phyloP scores from a whole-genome alignment of 2,113 vertebrate species.

The Pseudois nayaur region DNA sequence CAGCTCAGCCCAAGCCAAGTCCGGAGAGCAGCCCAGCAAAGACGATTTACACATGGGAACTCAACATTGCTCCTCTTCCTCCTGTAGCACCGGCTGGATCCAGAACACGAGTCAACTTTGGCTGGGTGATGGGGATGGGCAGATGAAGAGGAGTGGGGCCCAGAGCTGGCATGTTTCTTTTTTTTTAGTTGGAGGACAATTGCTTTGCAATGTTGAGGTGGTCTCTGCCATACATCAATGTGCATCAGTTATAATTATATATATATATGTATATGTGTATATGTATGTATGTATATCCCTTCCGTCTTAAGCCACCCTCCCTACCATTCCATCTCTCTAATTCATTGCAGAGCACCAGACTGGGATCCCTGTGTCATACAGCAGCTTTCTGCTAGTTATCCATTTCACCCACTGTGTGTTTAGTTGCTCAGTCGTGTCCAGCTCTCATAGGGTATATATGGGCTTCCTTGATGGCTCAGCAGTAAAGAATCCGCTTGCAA shows the following conservation, averaged over 20 bases:
- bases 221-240: background rate
- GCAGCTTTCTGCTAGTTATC: background rate
- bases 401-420: background rate
- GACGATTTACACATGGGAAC: background rate
- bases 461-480: background rate
- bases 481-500: background rate
- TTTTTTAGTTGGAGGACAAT: background rate
- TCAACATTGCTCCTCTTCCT: background rate
- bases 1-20: background rate
- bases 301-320: background rate
- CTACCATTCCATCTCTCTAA: background rate
- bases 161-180: background rate
- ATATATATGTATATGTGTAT: no score
- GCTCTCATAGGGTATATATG: background rate
- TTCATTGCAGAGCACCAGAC: background rate
- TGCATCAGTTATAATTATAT: background rate
- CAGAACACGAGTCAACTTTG: background rate
- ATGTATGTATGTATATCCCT: background rate
- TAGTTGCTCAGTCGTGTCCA: background rate
- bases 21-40: background rate
- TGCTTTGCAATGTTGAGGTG: background rate
- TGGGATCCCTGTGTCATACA: background rate
- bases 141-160: background rate
- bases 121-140: background rate
- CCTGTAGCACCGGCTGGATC: accelerated